These are phyloP conservation scores for Achroia grisella DNA, from an alignment of 1,140 invertebrate genomes.

Conservation along the genomic window DNA sequence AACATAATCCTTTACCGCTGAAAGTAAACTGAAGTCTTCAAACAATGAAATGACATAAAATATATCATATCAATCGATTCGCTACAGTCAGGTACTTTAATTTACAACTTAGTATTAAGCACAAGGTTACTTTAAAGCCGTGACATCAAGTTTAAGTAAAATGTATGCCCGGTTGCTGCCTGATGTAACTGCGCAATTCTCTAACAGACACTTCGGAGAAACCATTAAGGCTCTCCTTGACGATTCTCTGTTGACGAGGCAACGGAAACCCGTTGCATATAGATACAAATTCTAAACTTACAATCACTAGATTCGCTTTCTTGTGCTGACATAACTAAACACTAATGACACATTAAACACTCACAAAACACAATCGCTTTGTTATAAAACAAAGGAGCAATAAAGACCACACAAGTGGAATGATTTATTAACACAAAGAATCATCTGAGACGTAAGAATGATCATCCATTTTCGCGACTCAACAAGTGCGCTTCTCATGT, in stretches of 20 bases:
- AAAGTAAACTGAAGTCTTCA: no score
- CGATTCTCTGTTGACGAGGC: conserved; percentile 22
- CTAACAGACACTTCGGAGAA: conserved; percentile 38
- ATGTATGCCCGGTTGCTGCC: conserved; percentile 25
- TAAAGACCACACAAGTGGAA: conserved; percentile 30
- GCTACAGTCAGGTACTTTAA: conserved; percentile 9
- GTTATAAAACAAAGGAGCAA: conserved; percentile 18
- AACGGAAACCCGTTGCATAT: conserved; percentile 1
- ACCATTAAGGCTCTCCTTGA: conserved; percentile 49
- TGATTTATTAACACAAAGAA: conserved; percentile 35
- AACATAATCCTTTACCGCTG: no score
- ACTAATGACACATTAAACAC: conserved; percentile 30
- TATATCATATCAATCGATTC: no score
- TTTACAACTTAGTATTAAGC: conserved; percentile 19
- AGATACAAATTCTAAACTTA: conserved; percentile 24
- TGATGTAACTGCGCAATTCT: conserved; percentile 49
- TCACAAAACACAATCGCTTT: conserved; percentile 11
- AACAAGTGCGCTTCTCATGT: conserved; percentile 17
- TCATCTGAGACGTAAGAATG: conserved; percentile 27
- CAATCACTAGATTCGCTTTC: conserved; percentile 29
- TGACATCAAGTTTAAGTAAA: conserved; percentile 32
- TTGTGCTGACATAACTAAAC: conserved; percentile 38
- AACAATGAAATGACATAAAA: no score
- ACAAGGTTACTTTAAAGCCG: conserved; percentile 27
- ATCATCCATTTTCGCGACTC: conserved; percentile 18